Evolutionary conservation across 2,797 vertebrate genomes (phyloP).

Genomic region (Gadopsis marmoratus): DNA sequence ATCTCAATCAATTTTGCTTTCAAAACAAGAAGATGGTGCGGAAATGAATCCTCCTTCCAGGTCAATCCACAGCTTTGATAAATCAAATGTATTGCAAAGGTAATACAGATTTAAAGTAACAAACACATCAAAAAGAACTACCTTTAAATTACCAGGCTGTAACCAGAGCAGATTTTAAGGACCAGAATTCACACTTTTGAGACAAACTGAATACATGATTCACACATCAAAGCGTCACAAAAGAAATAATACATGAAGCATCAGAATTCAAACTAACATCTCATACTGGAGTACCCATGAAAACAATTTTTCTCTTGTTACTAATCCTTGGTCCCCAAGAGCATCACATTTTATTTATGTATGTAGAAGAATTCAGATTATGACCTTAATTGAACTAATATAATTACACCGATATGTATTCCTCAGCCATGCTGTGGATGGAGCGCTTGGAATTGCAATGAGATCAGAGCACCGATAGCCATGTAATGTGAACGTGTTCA

Average conservation of each 20-base stretch:
- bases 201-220: conserved; percentile 46
- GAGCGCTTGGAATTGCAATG: not conserved
- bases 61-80: not conserved
- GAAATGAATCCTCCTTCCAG: not conserved
- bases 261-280: conserved; percentile 24
- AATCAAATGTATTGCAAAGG: not conserved
- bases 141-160: conserved; percentile 4
- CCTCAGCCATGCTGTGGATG: not conserved
- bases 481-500: conserved; percentile 27
- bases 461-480: conserved; percentile 40
- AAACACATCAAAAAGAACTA: conserved; percentile 13
- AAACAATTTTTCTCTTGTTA: not conserved
- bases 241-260: conserved; percentile 50
- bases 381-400: conserved; percentile 16
- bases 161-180: conserved; percentile 34
- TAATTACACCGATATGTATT: conserved; percentile 30
- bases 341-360: conserved; percentile 21
- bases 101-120: not conserved
- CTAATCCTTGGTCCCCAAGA: not conserved
- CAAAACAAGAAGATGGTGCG: not conserved
- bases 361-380: conserved; percentile 30
- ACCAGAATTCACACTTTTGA: conserved; percentile 12
- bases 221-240: conserved; percentile 56
- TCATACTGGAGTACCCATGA: not conserved
- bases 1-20: not conserved